Percentiles rank a stretch among this genome's conserved stretches.
These are phyloP conservation scores for Zaprionus tsacasi DNA, from an alignment of 1,140 invertebrate species.

Conservation along the genomic window DNA sequence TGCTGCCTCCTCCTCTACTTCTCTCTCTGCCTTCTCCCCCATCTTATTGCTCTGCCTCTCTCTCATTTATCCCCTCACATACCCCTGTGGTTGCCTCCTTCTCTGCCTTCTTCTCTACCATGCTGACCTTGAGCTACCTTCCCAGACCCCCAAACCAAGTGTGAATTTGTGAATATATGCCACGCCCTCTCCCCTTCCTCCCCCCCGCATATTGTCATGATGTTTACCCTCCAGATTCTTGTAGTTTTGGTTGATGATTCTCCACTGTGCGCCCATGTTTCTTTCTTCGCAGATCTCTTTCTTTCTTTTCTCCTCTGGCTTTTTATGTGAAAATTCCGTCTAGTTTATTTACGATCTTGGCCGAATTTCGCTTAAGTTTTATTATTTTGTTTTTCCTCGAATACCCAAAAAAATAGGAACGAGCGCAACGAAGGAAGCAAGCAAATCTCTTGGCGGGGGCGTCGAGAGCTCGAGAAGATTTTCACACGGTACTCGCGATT, in stretches of 20 bases:
- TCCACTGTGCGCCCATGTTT: constrained; percentile 80
- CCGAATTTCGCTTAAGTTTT: constrained; percentile 35
- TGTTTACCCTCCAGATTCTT: constrained; percentile 83
- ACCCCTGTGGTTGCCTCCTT: not conserved
- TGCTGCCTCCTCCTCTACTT: not conserved
- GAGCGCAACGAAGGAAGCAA: constrained; percentile 1
- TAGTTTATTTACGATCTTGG: constrained; percentile 58
- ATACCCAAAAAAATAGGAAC: constrained; percentile 38
- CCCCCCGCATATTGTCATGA: not conserved
- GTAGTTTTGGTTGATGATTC: constrained; percentile 77
- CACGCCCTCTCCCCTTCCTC: not conserved
- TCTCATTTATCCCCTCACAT: not conserved
- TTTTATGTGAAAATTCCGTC: constrained; percentile 22
- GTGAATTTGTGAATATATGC: not conserved
- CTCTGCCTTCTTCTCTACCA: not conserved
- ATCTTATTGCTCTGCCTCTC: no score
- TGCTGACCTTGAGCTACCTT: not conserved
- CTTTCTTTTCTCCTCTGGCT: constrained; percentile 6
- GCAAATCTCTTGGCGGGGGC: not conserved
- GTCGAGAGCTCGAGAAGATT: constrained; percentile 19
- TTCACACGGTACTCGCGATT: not conserved
- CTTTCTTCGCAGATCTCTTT: not conserved
- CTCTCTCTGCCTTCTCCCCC: not conserved
- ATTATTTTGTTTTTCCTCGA: constrained; percentile 34
- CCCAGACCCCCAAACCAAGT: not conserved